These are phyloP conservation scores for Eulemur rufifrons DNA, from an alignment of 2,113 vertebrate genomes.

Conservation along the genomic window DNA sequence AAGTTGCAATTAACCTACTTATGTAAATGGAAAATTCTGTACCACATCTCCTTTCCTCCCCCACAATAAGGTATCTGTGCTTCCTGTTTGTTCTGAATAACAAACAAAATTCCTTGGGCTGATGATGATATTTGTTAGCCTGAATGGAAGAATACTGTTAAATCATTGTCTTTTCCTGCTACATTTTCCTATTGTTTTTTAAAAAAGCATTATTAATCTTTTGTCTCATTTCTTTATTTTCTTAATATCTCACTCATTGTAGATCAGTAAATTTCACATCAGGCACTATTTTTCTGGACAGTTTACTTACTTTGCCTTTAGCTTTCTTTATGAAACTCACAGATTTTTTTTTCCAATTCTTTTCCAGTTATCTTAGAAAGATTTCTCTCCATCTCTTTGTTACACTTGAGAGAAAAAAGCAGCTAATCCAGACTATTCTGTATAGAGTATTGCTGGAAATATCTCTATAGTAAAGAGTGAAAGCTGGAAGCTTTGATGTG, in stretches of 20 bases:
- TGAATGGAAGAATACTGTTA: not conserved
- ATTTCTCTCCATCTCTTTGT: slow-evolving; percentile 16
- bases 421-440: not conserved
- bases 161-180: not conserved
- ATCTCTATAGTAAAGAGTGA: not conserved
- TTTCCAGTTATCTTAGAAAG: slow-evolving; percentile 38
- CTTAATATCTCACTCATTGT: not conserved
- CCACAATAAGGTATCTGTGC: not conserved
- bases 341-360: not conserved
- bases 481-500: slow-evolving; percentile 49
- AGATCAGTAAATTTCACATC: not conserved
- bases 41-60: not conserved
- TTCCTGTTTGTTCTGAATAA: not conserved
- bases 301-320: not conserved
- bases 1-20: slow-evolving; percentile 12
- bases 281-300: not conserved
- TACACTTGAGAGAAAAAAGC: not conserved
- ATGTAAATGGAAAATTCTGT: not conserved
- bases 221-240: not conserved
- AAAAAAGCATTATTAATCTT: not conserved
- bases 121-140: not conserved
- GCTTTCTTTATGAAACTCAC: not conserved
- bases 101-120: not conserved
- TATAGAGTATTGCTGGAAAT: not conserved
- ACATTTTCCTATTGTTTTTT: not conserved